phyloP scores from a whole-genome alignment of 2,888 invertebrate species.

The Apamea sordens region DNA sequence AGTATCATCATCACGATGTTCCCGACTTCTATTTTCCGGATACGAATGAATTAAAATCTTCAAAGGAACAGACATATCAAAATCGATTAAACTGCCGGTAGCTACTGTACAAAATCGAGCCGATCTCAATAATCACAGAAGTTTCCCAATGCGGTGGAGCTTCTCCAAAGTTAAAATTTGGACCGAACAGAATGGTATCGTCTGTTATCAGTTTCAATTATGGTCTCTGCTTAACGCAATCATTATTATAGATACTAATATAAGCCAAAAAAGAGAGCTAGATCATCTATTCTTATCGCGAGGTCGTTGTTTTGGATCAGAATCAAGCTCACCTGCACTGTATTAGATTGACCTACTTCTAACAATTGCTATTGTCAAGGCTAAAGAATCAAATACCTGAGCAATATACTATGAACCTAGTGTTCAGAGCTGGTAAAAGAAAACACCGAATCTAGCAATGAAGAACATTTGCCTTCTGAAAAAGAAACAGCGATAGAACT shows the following conservation, averaged over 20 bases:
- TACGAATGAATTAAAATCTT: neutral
- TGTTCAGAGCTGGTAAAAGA: neutral
- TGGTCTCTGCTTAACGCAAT: neutral
- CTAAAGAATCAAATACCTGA: neutral
- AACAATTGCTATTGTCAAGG: conserved; percentile 11
- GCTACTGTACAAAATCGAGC: neutral
- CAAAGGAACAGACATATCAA: neutral
- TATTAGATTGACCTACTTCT: conserved; percentile 27
- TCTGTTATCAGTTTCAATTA: neutral
- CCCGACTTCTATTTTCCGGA: neutral
- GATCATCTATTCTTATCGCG: conserved; percentile 29
- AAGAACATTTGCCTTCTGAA: neutral
- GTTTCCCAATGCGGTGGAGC: neutral
- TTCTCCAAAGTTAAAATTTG: neutral
- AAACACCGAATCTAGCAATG: neutral
- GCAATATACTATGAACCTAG: neutral
- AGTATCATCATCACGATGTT: neutral
- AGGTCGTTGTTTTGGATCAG: conserved; percentile 47
- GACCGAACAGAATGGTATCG: neutral
- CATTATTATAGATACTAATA: neutral
- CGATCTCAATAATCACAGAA: neutral
- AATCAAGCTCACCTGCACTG: conserved; percentile 33
- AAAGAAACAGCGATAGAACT: neutral
- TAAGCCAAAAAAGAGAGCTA: conserved; percentile 2
- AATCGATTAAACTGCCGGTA: neutral